Evolutionary conservation across 2,113 vertebrate genomes (phyloP), one percentile per base, ranked within the genome.

Genomic region (Corythoichthys intestinalis): DNA sequence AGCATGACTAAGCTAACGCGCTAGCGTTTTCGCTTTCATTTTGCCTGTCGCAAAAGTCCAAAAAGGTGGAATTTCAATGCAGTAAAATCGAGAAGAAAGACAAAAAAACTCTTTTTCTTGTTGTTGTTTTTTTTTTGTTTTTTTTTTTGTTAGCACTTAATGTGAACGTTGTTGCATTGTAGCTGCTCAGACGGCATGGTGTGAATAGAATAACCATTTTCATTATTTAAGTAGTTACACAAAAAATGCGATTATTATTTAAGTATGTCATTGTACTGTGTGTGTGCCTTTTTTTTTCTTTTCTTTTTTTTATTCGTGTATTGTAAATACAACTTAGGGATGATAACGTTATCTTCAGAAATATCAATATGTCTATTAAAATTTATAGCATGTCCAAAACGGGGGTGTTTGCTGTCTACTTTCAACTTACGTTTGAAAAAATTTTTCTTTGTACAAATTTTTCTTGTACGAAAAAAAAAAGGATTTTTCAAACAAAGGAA

Each of bases 181-280:
- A 92, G 91, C 91, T 92, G 91, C 91, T 92, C 88, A 92, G 87
- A 90, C 77, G 81, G 87, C 83, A 79, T 90, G 87, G 87, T 92
- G 92, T 92, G 92, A 92, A 92, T 92, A 92, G 91, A 90, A 88
- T 92, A 91, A 92, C 87, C 89, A 84, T 87, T 90, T 91, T 88
- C 90, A 90, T 92, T 92, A 92, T 93, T 93, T 93, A 93, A 93
- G 91, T 93, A 93, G 92, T 90, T 91, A 93, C 81, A 86, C 91
- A 90, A 58, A 90, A 58, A 88, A 90, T 86, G 88, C 89, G 87
- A 90, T 86, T 83, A 89, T 92, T 93, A 93, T 93, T 93, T 93
- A 93, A 93, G 88, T 91, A 86, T 89, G 83, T 91, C 84, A 85
- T 90, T 92, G 88, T 90, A 90, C 89, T 92, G 87, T 91, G 89